These are phyloP conservation scores for Bucco capensis DNA, from an alignment of 2,113 vertebrate genomes.

Conservation along the genomic window DNA sequence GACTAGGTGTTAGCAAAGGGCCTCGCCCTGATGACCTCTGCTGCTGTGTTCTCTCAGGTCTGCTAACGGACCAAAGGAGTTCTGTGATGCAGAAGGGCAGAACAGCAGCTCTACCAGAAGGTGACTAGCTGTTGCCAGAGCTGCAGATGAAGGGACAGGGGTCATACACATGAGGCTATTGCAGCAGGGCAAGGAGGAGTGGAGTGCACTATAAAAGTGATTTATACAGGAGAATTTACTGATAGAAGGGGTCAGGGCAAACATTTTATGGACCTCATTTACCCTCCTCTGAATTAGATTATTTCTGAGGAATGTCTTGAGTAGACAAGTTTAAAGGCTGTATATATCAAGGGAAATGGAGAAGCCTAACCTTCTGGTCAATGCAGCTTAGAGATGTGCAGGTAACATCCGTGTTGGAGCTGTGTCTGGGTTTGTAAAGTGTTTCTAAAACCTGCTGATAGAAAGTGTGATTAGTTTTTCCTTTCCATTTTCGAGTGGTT, in stretches of 20 bases:
- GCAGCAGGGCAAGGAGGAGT: neutral
- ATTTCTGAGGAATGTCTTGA: neutral
- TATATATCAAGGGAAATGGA: neutral
- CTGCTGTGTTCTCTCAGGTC: neutral
- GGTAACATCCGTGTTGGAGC: neutral
- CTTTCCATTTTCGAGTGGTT: neutral
- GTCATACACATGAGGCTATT: rapidly evolving
- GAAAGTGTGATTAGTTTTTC: neutral
- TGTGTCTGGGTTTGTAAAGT: neutral
- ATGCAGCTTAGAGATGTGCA: neutral
- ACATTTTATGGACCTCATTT: rapidly evolving
- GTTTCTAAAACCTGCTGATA: neutral
- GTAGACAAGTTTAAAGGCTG: neutral
- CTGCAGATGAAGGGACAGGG: rapidly evolving
- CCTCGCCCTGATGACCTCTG: rapidly evolving
- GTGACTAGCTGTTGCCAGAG: neutral
- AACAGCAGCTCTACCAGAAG: neutral
- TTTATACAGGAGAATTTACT: neutral
- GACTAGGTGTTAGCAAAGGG: neutral
- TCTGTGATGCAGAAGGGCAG: rapidly evolving
- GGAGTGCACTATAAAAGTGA: rapidly evolving
- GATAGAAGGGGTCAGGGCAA: neutral
- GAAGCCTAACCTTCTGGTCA: neutral
- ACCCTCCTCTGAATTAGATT: rapidly evolving
- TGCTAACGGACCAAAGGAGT: neutral